Evolutionary conservation across 1,140 invertebrate species (phyloP), one percentile per base, ranked within the genome.

Genomic region (Drosophila prosaltans): DNA sequence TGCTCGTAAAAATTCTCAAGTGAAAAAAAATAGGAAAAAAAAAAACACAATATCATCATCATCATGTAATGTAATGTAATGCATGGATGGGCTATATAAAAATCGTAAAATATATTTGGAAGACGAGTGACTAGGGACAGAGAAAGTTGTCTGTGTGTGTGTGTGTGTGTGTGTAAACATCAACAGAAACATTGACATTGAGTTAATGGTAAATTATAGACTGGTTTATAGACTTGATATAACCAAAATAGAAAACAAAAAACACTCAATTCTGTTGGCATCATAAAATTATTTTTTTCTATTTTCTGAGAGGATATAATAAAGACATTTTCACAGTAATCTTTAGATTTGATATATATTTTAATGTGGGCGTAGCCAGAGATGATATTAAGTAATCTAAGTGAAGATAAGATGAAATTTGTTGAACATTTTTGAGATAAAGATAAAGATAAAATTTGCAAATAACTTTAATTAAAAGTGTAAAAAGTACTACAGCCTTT

Each of bases 1-100:
- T 78, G 85, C 72, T 89, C 84, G 84, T 89, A 89, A 89, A 88
- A 51, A 80, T 78, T 68, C 74, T 81, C 74, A 66, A 88, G 84
- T 88, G 84, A 84, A 81, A 73, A 80, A 79, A 36, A 36, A 36
- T 30, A 16, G 16, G 16, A 16, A 16, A 16, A 16, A 16, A 16
- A 16, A 16, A 16, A 16, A 4, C 2, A 4, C 2, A 30, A 72
- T 78, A 66, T 81, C 74, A 73, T 80, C 71, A 80, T 74, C 73
- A 64, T 78, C 59, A 71, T 69, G 45, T 55, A 69, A 76, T 77
- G 78, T 69, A 51, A 51, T 69, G 65, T 84, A 73, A 85, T 84
- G 76, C 76, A 78, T 68, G 55, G 70, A 81, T 71, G 69, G 66
- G 80, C 77, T 67, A 88, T 88, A 88, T 83, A 88, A 88, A 88